Evolutionary conservation across 2,797 vertebrate genomes (phyloP).

Genomic region (Scolopax bukidnonensis): DNA sequence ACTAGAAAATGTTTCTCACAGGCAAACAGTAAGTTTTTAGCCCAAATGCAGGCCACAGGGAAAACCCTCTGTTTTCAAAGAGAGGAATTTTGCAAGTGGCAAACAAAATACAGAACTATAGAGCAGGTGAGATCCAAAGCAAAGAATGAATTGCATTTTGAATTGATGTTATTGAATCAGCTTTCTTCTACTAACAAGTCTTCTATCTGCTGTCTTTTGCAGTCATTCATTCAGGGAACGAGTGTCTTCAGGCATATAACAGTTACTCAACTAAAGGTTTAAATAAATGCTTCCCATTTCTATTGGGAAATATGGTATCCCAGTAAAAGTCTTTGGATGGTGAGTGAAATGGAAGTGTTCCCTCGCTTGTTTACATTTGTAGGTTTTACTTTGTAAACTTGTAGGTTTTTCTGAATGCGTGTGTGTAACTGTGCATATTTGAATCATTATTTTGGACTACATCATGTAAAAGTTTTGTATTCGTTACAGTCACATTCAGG

Average conservation of each 20-base stretch:
- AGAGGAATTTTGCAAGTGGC: background rate
- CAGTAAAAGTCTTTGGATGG: background rate
- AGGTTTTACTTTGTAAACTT: background rate
- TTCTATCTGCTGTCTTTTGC: background rate
- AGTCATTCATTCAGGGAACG: background rate
- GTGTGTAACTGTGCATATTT: background rate
- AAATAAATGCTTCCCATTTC: background rate
- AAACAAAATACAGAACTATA: background rate
- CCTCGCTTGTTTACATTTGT: background rate
- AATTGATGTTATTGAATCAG: background rate
- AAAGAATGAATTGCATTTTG: background rate
- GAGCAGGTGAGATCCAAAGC: background rate
- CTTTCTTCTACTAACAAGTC: background rate
- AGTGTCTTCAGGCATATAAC: background rate
- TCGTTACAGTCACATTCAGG: background rate
- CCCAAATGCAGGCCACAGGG: background rate
- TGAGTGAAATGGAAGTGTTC: background rate
- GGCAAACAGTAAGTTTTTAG: background rate
- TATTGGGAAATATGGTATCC: background rate
- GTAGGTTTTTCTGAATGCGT: background rate
- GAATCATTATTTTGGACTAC: background rate
- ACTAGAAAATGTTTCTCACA: background rate
- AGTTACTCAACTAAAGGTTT: background rate
- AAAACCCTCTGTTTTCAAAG: background rate
- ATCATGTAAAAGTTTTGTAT: background rate